Evolutionary conservation across 2,113 vertebrate species (phyloP).

Genomic region (Laterallus jamaicensis): DNA sequence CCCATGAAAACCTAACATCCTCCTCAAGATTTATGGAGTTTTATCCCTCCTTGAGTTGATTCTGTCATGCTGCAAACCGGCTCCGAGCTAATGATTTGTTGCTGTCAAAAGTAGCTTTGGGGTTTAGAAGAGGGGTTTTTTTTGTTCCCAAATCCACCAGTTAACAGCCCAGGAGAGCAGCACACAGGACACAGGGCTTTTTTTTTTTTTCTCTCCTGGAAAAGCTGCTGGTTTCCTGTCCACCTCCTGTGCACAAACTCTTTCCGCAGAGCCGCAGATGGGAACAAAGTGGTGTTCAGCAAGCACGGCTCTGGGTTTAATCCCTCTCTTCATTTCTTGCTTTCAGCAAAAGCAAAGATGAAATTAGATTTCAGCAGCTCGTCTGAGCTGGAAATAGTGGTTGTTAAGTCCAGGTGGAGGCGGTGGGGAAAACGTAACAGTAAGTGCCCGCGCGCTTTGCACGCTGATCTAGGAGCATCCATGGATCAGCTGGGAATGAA

Average conservation of each 20-base stretch:
- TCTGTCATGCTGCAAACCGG: neutral
- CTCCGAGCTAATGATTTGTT: slow-evolving; percentile 21
- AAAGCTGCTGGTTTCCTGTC: slow-evolving; percentile 55
- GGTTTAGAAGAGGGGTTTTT: neutral
- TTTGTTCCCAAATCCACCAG: neutral
- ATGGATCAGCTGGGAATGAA: neutral
- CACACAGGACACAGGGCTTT: slow-evolving; percentile 48
- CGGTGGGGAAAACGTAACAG: neutral
- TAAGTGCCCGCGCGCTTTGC: neutral
- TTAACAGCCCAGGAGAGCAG: neutral
- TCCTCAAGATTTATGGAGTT: neutral
- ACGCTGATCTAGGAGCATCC: neutral
- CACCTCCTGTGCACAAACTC: slow-evolving; percentile 3
- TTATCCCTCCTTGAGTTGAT: neutral
- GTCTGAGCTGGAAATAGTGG: slow-evolving; percentile 9
- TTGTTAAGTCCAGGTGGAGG: slow-evolving; percentile 10
- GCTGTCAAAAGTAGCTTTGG: slow-evolving; percentile 23
- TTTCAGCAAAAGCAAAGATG: slow-evolving; percentile 39
- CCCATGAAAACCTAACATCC: neutral
- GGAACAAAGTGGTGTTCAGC: slow-evolving; percentile 48
- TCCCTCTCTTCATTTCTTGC: slow-evolving; percentile 23
- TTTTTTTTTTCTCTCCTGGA: neutral
- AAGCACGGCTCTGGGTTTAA: neutral
- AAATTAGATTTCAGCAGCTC: slow-evolving; percentile 45
- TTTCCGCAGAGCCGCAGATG: neutral